Evolutionary conservation across 1,140 invertebrate genomes (phyloP).

Genomic region (Drosophila guanche): DNA sequence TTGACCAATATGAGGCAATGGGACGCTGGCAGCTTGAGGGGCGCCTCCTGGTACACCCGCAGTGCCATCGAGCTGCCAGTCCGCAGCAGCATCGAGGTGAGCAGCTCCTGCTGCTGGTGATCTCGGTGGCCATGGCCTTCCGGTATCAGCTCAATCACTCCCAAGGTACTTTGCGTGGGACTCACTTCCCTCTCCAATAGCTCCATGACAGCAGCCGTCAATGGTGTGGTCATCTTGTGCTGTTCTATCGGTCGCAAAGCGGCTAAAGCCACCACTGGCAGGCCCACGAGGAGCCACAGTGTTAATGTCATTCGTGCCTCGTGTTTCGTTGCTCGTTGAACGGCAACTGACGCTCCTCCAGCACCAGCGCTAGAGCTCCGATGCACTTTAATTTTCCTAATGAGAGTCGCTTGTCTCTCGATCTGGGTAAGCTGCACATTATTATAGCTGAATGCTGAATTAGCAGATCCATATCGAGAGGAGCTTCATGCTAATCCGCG

Average conservation of each 20-base stretch:
- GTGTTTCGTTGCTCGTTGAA: neutral
- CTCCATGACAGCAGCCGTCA: slow-evolving; percentile 35
- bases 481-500: neutral
- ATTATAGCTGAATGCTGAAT: neutral
- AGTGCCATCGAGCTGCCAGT: slow-evolving; percentile 29
- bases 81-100: slow-evolving; percentile 28
- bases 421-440: no score
- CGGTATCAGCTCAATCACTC: slow-evolving; percentile 39
- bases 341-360: neutral
- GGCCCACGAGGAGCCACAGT: slow-evolving; percentile 14
- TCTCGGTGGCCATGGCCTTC: neutral
- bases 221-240: neutral
- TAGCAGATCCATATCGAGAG: no score
- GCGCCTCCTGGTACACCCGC: slow-evolving; percentile 26
- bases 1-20: slow-evolving; percentile 56
- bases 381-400: slow-evolving; percentile 14
- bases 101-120: slow-evolving; percentile 13
- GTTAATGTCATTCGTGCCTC: slow-evolving; percentile 6
- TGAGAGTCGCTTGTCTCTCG: slow-evolving; percentile 1
- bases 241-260: slow-evolving; percentile 11
- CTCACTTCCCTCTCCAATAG: slow-evolving; percentile 43
- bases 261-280: slow-evolving; percentile 11
- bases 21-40: slow-evolving; percentile 26
- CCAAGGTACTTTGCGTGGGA: slow-evolving; percentile 35
- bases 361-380: no score